Base-by-base conservation (phyloP, 1,140 invertebrate genomes). In the Anagrus nilaparvatae region DNA sequence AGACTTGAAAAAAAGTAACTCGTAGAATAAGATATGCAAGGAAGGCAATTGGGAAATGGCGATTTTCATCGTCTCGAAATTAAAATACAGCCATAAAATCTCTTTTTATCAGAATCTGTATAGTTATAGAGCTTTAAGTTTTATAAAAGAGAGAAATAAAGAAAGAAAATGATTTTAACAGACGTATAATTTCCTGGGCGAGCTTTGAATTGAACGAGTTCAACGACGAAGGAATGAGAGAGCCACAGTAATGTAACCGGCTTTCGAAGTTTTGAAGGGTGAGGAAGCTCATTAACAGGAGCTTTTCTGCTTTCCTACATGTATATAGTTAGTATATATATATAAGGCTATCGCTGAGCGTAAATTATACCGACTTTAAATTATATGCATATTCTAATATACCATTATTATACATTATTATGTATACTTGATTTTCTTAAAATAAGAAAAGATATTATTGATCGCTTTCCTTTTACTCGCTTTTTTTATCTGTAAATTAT, bases 281-380 rank as follows among this genome's bases (percentile, higher is more conserved):
- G 62, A 68, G 62, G 58, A 65, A 68, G 64, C 65, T 68, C 64
- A 67, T 68, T 67, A 68, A 61, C 60, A 53, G 51, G 55, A 61
- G 61, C 61, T 65, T 66, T 65, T 57, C 59, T 54, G 54, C 50
- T 49, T 37, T 36, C 35, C 35, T 18, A n/a, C 23, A 31, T 28
- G 25, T 37, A 35, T 28, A 37, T 13, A 10, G 3, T 35, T 18
- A 35, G n/a, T n/a, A n/a, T n/a, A n/a, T n/a, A n/a, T n/a, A n/a
- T n/a, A n/a, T n/a, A n/a, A n/a, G n/a, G n/a, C n/a, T n/a, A n/a
- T n/a, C n/a, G n/a, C n/a, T n/a, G n/a, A n/a, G n/a, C n/a, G n/a
- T n/a, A n/a, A n/a, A n/a, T n/a, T n/a, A n/a, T n/a, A n/a, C n/a
- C n/a, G n/a, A n/a, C n/a, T n/a, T n/a, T n/a, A n/a, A n/a, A n/a